These are phyloP conservation scores for Caretta caretta DNA, from an alignment of 2,113 vertebrate genomes.

Conservation along the genomic window DNA sequence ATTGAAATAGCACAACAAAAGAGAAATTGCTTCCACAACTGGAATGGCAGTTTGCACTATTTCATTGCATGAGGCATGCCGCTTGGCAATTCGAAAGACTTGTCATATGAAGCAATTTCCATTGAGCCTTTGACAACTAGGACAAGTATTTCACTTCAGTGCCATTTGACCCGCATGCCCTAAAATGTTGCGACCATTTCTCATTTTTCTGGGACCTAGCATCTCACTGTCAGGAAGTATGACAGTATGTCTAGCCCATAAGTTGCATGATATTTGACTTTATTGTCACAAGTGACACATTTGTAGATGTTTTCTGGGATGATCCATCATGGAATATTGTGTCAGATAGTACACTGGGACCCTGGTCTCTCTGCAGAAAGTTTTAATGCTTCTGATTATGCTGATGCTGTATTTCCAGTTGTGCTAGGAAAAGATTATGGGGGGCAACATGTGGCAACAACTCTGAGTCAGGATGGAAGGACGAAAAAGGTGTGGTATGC, in stretches of 20 bases:
- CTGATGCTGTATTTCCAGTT: constrained; percentile 56
- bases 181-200: constrained; percentile 4
- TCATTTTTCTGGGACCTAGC: not conserved
- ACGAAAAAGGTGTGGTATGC: not conserved
- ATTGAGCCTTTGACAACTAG: not conserved
- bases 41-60: not conserved
- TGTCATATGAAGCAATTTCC: not conserved
- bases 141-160: not conserved
- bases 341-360: constrained; percentile 46
- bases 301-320: constrained; percentile 40
- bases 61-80: not conserved
- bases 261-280: constrained; percentile 57
- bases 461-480: not conserved
- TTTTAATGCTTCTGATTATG: constrained; percentile 33
- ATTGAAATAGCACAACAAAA: not conserved
- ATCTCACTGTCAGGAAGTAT: constrained; percentile 3
- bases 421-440: constrained; percentile 38
- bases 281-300: constrained; percentile 34
- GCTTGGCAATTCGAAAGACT: not conserved
- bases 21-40: not conserved
- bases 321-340: constrained; percentile 39
- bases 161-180: not conserved
- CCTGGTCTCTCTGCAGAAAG: constrained; percentile 42
- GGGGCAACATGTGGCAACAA: constrained; percentile 15
- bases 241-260: not conserved